Evolutionary conservation across 2,888 invertebrate species (phyloP).

Genomic region (Drosophila lutescens): DNA sequence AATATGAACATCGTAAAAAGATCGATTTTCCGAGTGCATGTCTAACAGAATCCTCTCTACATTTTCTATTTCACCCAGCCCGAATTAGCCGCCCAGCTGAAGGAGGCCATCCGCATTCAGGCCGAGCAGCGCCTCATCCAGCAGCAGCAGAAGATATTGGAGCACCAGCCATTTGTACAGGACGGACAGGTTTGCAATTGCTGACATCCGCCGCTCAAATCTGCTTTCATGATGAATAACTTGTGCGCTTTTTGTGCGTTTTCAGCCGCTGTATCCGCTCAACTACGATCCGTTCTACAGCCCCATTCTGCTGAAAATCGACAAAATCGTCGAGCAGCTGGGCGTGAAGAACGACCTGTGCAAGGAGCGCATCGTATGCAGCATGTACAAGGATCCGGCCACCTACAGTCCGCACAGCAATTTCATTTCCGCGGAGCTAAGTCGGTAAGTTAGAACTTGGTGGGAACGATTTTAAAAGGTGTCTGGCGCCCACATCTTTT

Average conservation of each 20-base stretch:
- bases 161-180: constrained; percentile 84
- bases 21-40: not conserved
- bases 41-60: not conserved
- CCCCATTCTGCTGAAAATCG: constrained; percentile 90
- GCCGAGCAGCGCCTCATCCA: constrained; percentile 86
- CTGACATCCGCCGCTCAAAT: not conserved
- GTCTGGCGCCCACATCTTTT: too few species aligned
- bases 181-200: constrained; percentile 81
- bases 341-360: constrained; percentile 90
- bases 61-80: constrained; percentile 64
- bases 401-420: constrained; percentile 94
- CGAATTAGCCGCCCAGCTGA: constrained; percentile 85
- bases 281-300: constrained; percentile 89
- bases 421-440: constrained; percentile 93
- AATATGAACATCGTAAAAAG: not conserved
- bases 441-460: constrained; percentile 88
- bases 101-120: constrained; percentile 86
- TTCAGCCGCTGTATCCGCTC: constrained; percentile 82
- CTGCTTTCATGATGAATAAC: constrained; percentile 20
- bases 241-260: constrained; percentile 9
- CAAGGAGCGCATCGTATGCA: constrained; percentile 91
- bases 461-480: too few species aligned
- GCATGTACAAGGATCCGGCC: constrained; percentile 92
- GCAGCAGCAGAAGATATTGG: constrained; percentile 87
- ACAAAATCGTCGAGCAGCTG: constrained; percentile 89